These are phyloP conservation scores for Narcine bancroftii DNA, from an alignment of 2,113 vertebrate species.

Conservation along the genomic window DNA sequence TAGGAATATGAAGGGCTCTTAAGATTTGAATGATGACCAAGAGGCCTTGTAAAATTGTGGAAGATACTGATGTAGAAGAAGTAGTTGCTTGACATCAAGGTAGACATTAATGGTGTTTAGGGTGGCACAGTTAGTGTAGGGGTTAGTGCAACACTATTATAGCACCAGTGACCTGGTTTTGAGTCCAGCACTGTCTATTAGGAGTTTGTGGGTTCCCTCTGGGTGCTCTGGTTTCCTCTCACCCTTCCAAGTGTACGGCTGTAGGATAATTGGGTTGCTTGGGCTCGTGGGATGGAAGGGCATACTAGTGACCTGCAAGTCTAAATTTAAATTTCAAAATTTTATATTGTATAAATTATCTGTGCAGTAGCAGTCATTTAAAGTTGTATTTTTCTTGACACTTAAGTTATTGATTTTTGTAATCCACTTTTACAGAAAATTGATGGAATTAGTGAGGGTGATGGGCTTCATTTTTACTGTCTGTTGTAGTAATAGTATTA, in stretches of 20 bases:
- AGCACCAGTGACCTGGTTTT: no score
- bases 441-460: neutral
- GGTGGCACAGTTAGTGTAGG: no score
- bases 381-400: slow-evolving; percentile 37
- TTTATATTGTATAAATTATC: neutral
- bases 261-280: no score
- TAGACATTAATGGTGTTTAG: neutral
- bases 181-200: no score
- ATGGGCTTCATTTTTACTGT: neutral
- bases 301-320: no score
- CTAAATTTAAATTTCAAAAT: no score
- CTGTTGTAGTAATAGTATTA: neutral
- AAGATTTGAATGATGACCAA: neutral
- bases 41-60: neutral
- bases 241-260: no score
- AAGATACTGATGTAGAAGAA: neutral
- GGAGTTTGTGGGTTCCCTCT: no score
- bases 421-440: slow-evolving; percentile 6
- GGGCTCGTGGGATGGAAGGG: no score
- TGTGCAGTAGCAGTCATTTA: slow-evolving; percentile 39
- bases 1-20: neutral
- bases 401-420: slow-evolving; percentile 17
- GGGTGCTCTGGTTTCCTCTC: no score
- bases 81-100: neutral
- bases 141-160: no score